These are phyloP conservation scores for Leptinotarsa haldemani DNA, from an alignment of 2,888 invertebrate genomes.

Conservation along the genomic window DNA sequence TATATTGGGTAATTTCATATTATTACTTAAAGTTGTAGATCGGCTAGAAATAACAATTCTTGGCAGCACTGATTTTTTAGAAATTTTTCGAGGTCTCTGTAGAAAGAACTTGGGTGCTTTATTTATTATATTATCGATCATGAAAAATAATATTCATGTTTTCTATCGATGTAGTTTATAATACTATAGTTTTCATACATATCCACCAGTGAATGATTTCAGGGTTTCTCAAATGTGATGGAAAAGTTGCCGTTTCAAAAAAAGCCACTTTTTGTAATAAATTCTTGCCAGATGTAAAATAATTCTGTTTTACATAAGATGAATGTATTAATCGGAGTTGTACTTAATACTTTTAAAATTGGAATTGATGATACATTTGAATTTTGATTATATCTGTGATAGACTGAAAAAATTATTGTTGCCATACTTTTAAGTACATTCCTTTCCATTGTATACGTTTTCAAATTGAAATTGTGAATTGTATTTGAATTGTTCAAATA, in stretches of 20 bases:
- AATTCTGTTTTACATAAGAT: neutral
- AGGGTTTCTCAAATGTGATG: neutral
- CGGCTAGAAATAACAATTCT: too few species aligned
- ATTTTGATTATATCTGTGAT: conserved; percentile 10
- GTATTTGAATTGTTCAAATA: neutral
- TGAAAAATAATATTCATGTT: neutral
- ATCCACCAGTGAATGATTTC: neutral
- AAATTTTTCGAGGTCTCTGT: neutral
- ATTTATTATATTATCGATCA: neutral
- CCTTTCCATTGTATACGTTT: neutral
- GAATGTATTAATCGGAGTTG: neutral
- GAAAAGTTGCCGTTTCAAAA: neutral
- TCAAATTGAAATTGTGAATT: conserved; percentile 2
- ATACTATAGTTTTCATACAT: neutral
- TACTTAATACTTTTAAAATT: neutral
- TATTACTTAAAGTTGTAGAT: too few species aligned
- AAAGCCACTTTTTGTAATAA: neutral
- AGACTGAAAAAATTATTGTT: neutral
- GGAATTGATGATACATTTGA: neutral
- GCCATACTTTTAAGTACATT: conserved; percentile 10
- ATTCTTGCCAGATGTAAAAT: neutral
- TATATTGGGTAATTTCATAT: too few species aligned
- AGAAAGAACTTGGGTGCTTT: neutral
- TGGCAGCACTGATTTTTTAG: too few species aligned
- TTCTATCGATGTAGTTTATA: neutral